A percentile compares a stretch with the other conserved stretches of the same genome.
Evolutionary conservation across 2,797 vertebrate genomes (phyloP).

Genomic region (Dermochelys coriacea): DNA sequence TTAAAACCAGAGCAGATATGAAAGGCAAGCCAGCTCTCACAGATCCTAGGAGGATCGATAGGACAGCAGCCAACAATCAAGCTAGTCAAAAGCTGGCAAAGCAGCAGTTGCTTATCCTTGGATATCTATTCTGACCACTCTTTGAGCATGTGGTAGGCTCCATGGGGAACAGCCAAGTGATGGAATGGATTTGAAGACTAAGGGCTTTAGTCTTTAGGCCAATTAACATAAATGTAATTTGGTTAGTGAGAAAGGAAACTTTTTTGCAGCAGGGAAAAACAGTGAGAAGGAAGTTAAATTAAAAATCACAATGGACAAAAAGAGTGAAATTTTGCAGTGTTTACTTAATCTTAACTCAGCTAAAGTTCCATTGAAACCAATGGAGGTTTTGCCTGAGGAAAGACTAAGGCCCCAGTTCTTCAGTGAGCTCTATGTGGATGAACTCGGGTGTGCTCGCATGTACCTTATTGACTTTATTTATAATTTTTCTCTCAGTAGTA

Average conservation of each 20-base stretch:
- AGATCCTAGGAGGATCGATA: neutral
- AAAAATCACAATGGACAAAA: neutral
- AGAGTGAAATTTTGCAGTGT: neutral
- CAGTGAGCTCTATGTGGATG: fast-evolving
- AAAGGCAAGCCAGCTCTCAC: neutral
- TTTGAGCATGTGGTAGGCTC: neutral
- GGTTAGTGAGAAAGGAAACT: neutral
- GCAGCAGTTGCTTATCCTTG: neutral
- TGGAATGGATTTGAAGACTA: fast-evolving
- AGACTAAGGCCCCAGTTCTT: neutral
- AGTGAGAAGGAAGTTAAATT: neutral
- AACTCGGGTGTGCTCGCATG: neutral
- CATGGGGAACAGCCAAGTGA: fast-evolving
- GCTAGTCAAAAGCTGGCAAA: neutral
- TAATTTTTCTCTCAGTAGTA: neutral
- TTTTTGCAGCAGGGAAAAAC: neutral
- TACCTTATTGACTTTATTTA: fast-evolving
- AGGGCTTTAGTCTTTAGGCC: neutral
- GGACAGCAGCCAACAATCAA: neutral
- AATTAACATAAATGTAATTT: neutral
- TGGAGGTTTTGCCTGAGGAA: neutral
- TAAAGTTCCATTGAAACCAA: neutral
- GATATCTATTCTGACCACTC: neutral
- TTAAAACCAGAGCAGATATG: neutral
- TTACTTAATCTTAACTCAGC: neutral